These are phyloP conservation scores for Atlantisia rogersi DNA, from an alignment of 2,113 vertebrate species.

Conservation along the genomic window DNA sequence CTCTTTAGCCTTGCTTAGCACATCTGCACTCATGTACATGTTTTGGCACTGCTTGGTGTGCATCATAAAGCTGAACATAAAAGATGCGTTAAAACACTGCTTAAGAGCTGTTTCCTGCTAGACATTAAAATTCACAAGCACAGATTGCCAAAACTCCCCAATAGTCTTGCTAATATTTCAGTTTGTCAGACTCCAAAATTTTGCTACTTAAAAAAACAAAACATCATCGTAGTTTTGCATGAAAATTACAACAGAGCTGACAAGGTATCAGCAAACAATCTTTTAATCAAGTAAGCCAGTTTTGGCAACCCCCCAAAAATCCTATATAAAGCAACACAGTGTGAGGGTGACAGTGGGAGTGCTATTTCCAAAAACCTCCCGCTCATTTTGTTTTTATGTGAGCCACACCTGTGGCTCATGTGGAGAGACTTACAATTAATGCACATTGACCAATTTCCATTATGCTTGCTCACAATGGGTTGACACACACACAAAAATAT, in stretches of 20 bases:
- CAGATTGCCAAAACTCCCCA: neutral
- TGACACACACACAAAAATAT: neutral
- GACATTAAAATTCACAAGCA: neutral
- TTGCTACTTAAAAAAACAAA: neutral
- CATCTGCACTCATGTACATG: neutral
- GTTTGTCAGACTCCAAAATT: neutral
- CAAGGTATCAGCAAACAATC: neutral
- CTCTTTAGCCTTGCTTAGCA: neutral
- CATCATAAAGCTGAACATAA: neutral
- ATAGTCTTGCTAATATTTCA: neutral
- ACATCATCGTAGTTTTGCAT: neutral
- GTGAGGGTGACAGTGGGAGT: neutral
- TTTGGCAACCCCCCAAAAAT: neutral
- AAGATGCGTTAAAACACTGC: neutral
- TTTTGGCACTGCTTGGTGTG: neutral
- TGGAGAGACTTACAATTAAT: neutral
- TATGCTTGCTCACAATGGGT: neutral
- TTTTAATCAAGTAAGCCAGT: neutral
- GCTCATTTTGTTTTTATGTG: neutral
- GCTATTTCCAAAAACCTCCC: neutral
- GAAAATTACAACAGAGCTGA: neutral
- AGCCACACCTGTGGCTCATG: neutral
- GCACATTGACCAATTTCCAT: neutral
- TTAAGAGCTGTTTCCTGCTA: neutral
- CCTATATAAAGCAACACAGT: neutral